phyloP scores from a whole-genome alignment of 2,888 invertebrate genomes.

The Cephonodes hylas region DNA sequence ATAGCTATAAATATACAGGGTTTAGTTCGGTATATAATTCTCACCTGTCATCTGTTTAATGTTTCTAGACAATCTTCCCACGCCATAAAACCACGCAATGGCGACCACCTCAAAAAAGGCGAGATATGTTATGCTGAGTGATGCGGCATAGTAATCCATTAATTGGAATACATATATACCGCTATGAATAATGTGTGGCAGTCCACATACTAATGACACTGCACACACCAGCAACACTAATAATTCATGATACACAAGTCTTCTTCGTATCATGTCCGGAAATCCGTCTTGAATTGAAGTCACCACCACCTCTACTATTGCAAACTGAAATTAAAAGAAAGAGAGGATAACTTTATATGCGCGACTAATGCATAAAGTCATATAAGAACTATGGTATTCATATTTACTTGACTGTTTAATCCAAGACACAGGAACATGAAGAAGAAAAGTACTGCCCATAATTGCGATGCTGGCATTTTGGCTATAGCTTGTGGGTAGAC shows the following conservation, averaged over 20 bases:
- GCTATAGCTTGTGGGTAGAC: slow-evolving; percentile 95
- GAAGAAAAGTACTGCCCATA: slow-evolving; percentile 95
- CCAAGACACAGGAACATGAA: slow-evolving; percentile 94
- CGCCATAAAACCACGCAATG: slow-evolving; percentile 95
- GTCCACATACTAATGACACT: slow-evolving; percentile 90
- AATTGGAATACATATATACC: slow-evolving; percentile 96
- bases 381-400: not conserved
- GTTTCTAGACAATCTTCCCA: slow-evolving; percentile 88
- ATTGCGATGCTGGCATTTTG: slow-evolving; percentile 94
- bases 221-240: slow-evolving; percentile 91
- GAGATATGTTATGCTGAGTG: slow-evolving; percentile 93
- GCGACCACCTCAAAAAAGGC: slow-evolving; percentile 97
- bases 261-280: slow-evolving; percentile 91
- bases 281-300: slow-evolving; percentile 97
- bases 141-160: slow-evolving; percentile 96
- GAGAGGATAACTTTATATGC: not conserved
- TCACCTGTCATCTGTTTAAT: slow-evolving; percentile 94
- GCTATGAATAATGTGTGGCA: slow-evolving; percentile 94
- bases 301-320: slow-evolving; percentile 96
- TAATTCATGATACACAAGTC: slow-evolving; percentile 92
- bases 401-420: slow-evolving; percentile 90
- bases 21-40: slow-evolving; percentile 19
- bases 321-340: slow-evolving; percentile 85
- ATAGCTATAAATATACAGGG: not conserved
- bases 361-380: not conserved